Base-by-base conservation (phyloP, 2,113 vertebrate genomes). In the Tetrax tetrax region DNA sequence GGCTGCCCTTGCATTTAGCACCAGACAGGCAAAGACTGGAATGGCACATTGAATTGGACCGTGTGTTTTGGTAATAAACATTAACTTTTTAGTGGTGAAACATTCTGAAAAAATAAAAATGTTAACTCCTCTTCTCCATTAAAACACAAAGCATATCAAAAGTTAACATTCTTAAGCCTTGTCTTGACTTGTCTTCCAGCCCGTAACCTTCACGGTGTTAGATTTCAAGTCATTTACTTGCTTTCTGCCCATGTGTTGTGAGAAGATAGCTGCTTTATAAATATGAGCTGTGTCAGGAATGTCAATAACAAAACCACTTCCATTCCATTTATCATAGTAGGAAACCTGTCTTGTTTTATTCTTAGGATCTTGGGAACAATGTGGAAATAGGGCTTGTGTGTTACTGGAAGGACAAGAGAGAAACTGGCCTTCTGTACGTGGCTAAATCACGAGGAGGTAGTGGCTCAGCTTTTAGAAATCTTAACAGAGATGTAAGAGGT, bases 31-130 rank as follows among this genome's bases (percentile, higher is more conserved):
- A 43, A 38, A 53, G 75, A 4, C 2, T 18, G 53, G 45, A 45
- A 28, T 21, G 53, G 41, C 51, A 37, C 63, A 59, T 9, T 7
- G 63, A 83, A 38, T 48, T 45, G 65, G 76, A 35, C 54, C 41
- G 3, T 11, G 6, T 12, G 5, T 77, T 87, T 51, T 51, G 74
- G 60, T 11, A 75, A 38, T 37, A 95, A 95, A 78, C 65, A 75
- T 91, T 78, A 95, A 96, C 93, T 87, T 74, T 14, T 3, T 47
- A 29, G 11, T 33, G 87, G 86, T 56, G 83, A 92, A 91, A 57
- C 3, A 2, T 8, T 22, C 56, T 59, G 77, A 4, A 27, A 27
- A 15, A 2, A n/a, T 18, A 61, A 4, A 70, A 70, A 29, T 2
- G 64, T 83, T 35, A 66, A 59, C 63, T 72, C 8, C 13, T 64